Evolutionary conservation across 2,113 vertebrate species (phyloP).

Genomic region (Strix uralensis): DNA sequence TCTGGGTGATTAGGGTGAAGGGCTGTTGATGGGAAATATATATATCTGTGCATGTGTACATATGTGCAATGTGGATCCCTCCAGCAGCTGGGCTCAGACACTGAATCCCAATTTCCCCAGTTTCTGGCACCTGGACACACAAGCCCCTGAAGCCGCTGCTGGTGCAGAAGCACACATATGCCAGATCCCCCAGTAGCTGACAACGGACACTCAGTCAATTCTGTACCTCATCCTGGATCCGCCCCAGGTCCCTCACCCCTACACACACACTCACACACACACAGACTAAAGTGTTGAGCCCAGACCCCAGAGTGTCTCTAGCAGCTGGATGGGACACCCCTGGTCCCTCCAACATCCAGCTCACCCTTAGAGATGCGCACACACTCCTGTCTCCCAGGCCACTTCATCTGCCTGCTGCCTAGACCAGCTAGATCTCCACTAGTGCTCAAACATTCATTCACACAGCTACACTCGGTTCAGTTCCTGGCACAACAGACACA

Average conservation of each 20-base stretch:
- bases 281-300: background rate
- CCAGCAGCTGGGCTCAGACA: background rate
- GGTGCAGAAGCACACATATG: background rate
- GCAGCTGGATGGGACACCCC: background rate
- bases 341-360: background rate
- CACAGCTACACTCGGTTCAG: background rate
- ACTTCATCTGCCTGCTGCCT: background rate
- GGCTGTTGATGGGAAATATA: background rate
- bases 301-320: background rate
- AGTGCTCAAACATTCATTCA: background rate
- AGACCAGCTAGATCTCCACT: background rate
- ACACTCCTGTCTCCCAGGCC: background rate
- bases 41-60: background rate
- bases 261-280: background rate
- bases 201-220: background rate
- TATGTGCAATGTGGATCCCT: background rate
- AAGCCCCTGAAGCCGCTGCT: background rate
- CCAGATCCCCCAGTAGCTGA: background rate
- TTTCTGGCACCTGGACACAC: background rate
- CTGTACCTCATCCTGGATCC: background rate
- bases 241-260: background rate
- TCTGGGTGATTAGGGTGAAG: background rate
- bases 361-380: background rate
- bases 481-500: background rate
- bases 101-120: background rate